Evolutionary conservation across 2,888 invertebrate species (phyloP), one percentile per base, ranked within the genome.

Genomic region (Seladonia tumulorum): DNA sequence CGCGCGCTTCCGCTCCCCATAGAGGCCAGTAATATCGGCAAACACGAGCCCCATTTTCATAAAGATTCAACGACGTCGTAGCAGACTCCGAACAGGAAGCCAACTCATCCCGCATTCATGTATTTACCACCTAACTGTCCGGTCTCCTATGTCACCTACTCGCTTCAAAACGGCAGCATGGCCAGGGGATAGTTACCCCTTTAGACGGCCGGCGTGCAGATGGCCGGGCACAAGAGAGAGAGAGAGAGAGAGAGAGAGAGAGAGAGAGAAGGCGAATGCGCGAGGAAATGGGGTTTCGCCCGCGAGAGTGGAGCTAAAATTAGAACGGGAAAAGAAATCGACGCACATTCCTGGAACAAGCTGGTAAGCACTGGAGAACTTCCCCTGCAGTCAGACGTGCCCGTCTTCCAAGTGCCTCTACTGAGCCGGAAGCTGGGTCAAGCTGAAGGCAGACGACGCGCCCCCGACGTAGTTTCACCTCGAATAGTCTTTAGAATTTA

Each of bases 311-410:
- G 73, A 83, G 74, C 82, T 82, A 85, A 85, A 90, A 89, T 90
- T 90, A 90, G 83, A 90, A 79, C 86, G 76, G 66, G 70, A 81
- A 85, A 87, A 87, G 90, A 92, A 93, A 93, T 93, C 93, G 92
- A 91, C 91, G 92, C 93, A 91, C 93, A 92, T 93, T 88, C 87
- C 86, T 80, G 90, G 86, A 90, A 92, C 91, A 91, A 90, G 91
- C 90, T 92, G 90, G 83, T 87, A 86, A 91, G 91, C 89, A 86
- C 86, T 80, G 83, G 88, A 87, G 90, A 87, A 90, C 89, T 89
- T 89, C 84, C 79, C 79, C 90, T 91, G 91, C 91, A 90, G 91
- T 91, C 90, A 87, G 85, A 86, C 86, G 85, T 87, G 90, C 86
- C 83, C 76, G 71, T 83, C 74, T 72, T 74, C 73, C 85, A 76